phyloP scores from a whole-genome alignment of 2,113 vertebrate species.

The Salvelinus namaycush region DNA sequence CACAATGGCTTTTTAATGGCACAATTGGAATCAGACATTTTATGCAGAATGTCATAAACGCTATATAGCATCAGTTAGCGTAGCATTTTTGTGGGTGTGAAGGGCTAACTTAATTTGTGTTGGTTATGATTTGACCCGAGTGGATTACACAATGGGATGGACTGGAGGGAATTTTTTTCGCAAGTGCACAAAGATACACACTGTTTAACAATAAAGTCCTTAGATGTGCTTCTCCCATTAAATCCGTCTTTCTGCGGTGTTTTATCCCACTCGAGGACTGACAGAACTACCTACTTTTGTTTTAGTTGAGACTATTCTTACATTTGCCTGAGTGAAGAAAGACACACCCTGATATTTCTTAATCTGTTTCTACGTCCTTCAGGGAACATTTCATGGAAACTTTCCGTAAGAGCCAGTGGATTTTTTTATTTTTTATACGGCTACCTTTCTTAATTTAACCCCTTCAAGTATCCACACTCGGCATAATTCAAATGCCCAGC shows the following conservation, averaged over 20 bases:
- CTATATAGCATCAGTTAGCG: slow-evolving; percentile 1
- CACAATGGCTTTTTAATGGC: slow-evolving; percentile 36
- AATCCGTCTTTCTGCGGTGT: not conserved
- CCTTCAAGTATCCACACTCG: not conserved
- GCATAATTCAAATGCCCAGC: not conserved
- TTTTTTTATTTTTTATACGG: not conserved
- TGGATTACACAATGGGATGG: not conserved
- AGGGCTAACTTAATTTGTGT: not conserved
- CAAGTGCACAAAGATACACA: not conserved
- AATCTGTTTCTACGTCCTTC: slow-evolving; percentile 15
- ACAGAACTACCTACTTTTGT: not conserved
- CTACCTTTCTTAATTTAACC: not conserved
- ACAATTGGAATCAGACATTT: slow-evolving; percentile 14
- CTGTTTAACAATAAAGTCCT: not conserved
- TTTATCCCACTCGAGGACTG: not conserved
- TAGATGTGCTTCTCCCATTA: not conserved
- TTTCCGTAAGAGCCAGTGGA: slow-evolving; percentile 12
- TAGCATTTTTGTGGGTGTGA: not conserved
- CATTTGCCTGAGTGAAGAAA: slow-evolving; percentile 14
- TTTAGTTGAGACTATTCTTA: slow-evolving; percentile 21
- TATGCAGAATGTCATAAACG: slow-evolving; percentile 3
- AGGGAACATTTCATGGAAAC: slow-evolving; percentile 41
- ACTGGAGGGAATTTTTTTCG: not conserved
- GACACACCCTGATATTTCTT: slow-evolving; percentile 34
- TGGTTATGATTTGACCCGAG: not conserved